These are phyloP conservation scores for Caenorhabditis brenneri DNA, from an alignment of 1,140 invertebrate species.

Conservation along the genomic window DNA sequence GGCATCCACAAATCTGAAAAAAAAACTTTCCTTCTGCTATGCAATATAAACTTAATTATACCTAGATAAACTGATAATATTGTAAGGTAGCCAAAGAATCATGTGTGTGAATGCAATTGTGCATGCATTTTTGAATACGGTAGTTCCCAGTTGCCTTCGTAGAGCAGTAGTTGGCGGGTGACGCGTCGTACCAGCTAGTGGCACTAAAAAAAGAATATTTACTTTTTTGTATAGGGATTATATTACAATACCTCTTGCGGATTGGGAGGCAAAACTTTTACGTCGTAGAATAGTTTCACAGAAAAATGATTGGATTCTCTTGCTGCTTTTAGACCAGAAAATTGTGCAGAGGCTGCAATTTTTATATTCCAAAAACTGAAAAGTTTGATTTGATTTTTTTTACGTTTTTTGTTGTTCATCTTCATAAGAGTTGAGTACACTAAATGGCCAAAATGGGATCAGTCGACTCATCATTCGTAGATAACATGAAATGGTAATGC, in stretches of 20 bases:
- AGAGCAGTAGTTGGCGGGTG: conserved; percentile 52
- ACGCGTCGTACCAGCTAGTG: conserved; percentile 23
- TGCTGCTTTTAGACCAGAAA: neutral
- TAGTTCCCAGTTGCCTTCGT: conserved; percentile 63
- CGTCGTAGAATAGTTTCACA: neutral
- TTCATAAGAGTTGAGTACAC: neutral
- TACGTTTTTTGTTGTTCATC: conserved; percentile 1
- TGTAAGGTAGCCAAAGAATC: conserved; percentile 66
- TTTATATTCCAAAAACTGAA: neutral
- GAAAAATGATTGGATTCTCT: neutral
- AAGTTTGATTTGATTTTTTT: neutral
- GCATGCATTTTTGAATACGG: conserved; percentile 63
- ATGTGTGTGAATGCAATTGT: conserved; percentile 61
- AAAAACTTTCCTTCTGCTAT: neutral
- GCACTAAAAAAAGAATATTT: neutral
- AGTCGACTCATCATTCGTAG: conserved; percentile 13
- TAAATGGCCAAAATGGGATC: conserved; percentile 22
- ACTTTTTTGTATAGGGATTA: neutral
- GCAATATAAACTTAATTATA: neutral
- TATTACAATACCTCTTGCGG: neutral
- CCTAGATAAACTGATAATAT: conserved; percentile 55
- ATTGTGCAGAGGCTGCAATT: conserved; percentile 2
- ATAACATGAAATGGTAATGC: neutral
- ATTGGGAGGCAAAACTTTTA: neutral
- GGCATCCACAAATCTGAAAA: conserved; percentile 57